Base-by-base conservation (phyloP, 2,888 invertebrate genomes). In the Chrysolina oricalcia region DNA sequence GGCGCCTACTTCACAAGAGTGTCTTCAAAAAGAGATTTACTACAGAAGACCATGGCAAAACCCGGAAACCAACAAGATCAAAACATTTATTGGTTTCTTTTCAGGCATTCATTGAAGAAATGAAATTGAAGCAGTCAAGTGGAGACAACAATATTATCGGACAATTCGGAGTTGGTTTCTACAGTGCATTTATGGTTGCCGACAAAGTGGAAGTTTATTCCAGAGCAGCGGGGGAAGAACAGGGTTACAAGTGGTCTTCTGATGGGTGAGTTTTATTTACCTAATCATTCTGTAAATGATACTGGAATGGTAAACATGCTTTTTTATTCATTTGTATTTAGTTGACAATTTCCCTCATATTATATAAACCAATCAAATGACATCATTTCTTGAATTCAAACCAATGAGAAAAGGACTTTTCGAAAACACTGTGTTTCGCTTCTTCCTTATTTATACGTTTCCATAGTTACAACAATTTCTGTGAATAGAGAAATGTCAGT, bases 101-200 rank as follows among this genome's bases (percentile, higher is more conserved):
- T 13, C 80, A 93, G 93, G 95, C 95, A 19, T 98, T 98, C 85
- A 89, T 98, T 79, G 95, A 98, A 86, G 92, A 97, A 87, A 89
- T 97, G 35, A 94, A 95, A 86, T 91, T 93, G 67, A 92, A 93
- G 82, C 84, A 86, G 73, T 90, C 92, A 56, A 89, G 90, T 5
- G 90, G 91, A 1, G 92, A 93, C 13, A 92, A 92, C 80, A 93
- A 94, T 78, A 97, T 98, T 70, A 98, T 98, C 87, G 98, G 98
- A 4, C 98, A 99, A 88, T 99, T 99, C 90, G 99, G 98, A 81
- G 99, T 99, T 19, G 99, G 98, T 0, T 99, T 99, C 89, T 99
- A 99, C 88, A 98, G 98, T 15, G 94, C 96, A 0, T 99, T 99
- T 87, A 98, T 99, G 97, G 98, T 98, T 3, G 97, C 98, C 23